phyloP scores from a whole-genome alignment of 2,797 vertebrate genomes.

The Salarias fasciatus region DNA sequence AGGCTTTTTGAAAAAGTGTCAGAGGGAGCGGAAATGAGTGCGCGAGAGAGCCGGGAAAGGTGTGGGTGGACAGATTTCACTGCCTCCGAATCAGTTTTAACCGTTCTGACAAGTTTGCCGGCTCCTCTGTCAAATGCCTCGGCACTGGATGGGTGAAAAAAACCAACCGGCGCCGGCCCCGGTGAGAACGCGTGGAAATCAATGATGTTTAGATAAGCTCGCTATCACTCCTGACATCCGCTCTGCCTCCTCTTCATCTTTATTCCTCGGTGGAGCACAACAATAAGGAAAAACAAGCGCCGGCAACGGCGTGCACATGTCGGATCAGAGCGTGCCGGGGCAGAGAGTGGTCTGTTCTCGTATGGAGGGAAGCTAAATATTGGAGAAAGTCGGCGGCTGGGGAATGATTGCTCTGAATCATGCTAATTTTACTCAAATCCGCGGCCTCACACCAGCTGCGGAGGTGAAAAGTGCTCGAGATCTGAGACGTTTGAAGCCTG shows the following conservation, averaged over 20 bases:
- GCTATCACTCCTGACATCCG: constrained; percentile 63
- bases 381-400: background rate
- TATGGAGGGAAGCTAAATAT: background rate
- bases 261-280: constrained; percentile 22
- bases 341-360: background rate
- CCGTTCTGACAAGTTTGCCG: constrained; percentile 53
- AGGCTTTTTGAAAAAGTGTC: constrained; percentile 19
- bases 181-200: constrained; percentile 58
- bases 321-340: background rate
- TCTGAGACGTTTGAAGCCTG: constrained; percentile 12
- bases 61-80: constrained; percentile 47
- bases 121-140: constrained; percentile 43
- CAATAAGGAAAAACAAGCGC: constrained; percentile 39
- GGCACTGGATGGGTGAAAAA: constrained; percentile 33
- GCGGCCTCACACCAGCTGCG: constrained; percentile 6
- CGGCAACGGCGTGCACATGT: background rate
- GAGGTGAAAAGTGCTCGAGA: constrained; percentile 2
- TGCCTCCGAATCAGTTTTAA: constrained; percentile 47
- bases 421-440: constrained; percentile 41
- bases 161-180: constrained; percentile 31
- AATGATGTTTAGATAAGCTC: constrained; percentile 62
- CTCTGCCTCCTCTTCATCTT: constrained; percentile 60
- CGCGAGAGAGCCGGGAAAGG: constrained; percentile 13
- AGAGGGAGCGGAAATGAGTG: constrained; percentile 3
- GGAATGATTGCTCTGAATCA: constrained; percentile 33